Evolutionary conservation across 2,888 invertebrate genomes (phyloP).

Genomic region (Perizoma affinitatum): DNA sequence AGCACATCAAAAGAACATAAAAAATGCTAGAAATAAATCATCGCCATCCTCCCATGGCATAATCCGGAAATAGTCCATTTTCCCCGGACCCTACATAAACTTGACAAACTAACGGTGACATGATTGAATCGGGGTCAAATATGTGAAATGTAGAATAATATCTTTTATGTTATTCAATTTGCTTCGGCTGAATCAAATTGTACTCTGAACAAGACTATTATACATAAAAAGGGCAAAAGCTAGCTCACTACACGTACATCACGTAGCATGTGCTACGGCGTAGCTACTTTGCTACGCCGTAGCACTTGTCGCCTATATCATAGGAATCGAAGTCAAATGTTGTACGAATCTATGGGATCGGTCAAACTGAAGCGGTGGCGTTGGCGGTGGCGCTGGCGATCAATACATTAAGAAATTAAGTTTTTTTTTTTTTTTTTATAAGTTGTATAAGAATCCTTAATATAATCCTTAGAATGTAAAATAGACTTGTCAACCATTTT

Average conservation of each 20-base stretch:
- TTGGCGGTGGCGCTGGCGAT: too few relatives aligned
- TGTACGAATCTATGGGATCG: too few relatives aligned
- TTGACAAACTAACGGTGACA: slow-evolving; percentile 42
- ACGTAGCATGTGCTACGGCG: too few relatives aligned
- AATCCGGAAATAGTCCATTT: slow-evolving; percentile 38
- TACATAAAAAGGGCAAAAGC: slow-evolving; percentile 1
- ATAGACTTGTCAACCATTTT: too few relatives aligned
- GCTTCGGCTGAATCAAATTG: slow-evolving; percentile 51
- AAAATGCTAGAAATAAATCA: slow-evolving; percentile 27
- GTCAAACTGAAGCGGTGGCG: too few relatives aligned
- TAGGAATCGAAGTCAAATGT: too few relatives aligned
- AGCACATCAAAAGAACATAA: slow-evolving; percentile 26
- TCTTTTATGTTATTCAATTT: slow-evolving; percentile 51
- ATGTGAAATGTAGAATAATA: slow-evolving; percentile 46
- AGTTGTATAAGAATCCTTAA: too few relatives aligned
- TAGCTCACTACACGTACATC: too few relatives aligned
- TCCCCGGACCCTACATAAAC: slow-evolving; percentile 29
- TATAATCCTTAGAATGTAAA: too few relatives aligned
- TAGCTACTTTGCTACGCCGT: not conserved
- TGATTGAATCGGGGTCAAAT: slow-evolving; percentile 47
- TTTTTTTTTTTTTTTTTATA: too few relatives aligned
- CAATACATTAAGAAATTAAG: too few relatives aligned
- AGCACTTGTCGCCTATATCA: too few relatives aligned
- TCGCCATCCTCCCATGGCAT: slow-evolving; percentile 23
- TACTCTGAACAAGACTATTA: slow-evolving; percentile 23